Percentiles rank a stretch among this genome's conserved stretches.
Conservation (phyloP, 2,113 vertebrate species). For the Rousettus leschenaultii region DNA sequence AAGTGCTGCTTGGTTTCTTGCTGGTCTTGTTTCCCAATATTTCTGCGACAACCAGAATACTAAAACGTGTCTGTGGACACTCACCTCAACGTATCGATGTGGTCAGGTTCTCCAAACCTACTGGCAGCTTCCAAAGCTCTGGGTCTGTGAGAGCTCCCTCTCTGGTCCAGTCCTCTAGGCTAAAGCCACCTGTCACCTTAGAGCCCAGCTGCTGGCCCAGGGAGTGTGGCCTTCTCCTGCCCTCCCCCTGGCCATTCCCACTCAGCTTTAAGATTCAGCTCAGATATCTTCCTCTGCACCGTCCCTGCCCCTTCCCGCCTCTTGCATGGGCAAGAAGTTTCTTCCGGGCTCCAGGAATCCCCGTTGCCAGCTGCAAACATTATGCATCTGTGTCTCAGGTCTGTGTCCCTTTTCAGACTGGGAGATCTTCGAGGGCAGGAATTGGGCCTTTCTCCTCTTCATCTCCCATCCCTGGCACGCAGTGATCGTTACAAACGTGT, state of each 20-base stretch:
- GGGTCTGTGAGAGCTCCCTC: neutral
- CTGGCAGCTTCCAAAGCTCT: neutral
- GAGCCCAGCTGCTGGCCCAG: neutral
- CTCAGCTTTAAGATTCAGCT: neutral
- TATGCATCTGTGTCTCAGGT: accelerated
- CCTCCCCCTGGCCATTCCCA: no score
- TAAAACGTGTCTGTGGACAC: neutral
- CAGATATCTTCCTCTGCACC: neutral
- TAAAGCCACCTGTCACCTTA: neutral
- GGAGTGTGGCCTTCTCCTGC: neutral
- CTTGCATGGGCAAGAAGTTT: neutral
- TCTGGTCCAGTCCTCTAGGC: neutral
- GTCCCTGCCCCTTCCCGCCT: neutral
- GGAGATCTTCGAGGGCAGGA: neutral
- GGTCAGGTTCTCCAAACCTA: neutral
- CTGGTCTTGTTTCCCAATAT: no score
- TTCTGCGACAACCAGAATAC: no score
- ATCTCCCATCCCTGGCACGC: accelerated
- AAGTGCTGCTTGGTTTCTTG: no score
- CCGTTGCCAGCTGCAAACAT: neutral
- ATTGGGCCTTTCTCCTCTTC: accelerated
- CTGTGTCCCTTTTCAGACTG: neutral
- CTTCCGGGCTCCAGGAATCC: neutral
- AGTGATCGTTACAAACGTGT: accelerated
- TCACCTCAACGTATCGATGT: neutral